Conservation (phyloP, 2,113 vertebrate genomes). For the Dipodomys spectabilis region DNA sequence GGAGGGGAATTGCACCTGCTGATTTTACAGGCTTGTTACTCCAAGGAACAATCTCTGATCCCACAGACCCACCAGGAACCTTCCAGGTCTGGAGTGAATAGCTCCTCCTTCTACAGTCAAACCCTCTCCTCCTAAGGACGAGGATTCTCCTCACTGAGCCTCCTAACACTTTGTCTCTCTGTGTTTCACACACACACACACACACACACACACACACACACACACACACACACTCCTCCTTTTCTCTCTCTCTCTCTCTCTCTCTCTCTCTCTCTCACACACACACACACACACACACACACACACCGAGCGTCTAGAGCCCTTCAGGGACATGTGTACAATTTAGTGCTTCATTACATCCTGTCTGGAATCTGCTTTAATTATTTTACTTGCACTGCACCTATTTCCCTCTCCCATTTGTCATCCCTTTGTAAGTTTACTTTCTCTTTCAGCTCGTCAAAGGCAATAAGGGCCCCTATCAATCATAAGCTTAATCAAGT, state of each 20-base stretch:
- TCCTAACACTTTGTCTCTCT: neutral
- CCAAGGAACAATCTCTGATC: neutral
- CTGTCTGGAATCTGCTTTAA: neutral
- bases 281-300: too few relatives aligned
- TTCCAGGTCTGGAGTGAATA: rapidly evolving
- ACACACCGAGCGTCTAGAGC: neutral
- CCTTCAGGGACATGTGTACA: neutral
- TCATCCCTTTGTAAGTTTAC: constrained; percentile 1
- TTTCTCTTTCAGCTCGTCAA: constrained; percentile 46
- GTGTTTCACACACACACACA: too few relatives aligned
- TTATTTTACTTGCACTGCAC: neutral
- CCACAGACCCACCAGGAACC: neutral
- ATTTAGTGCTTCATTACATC: neutral
- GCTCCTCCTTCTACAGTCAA: neutral
- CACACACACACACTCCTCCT: too few relatives aligned
- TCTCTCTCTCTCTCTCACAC: neutral
- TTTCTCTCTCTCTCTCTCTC: neutral
- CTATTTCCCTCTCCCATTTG: neutral
- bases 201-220: too few relatives aligned
- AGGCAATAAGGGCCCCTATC: neutral
- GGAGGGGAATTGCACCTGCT: neutral
- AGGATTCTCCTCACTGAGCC: neutral
- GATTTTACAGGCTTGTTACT: neutral
- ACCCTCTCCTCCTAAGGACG: neutral
- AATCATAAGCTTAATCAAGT: neutral